Base-by-base conservation (phyloP, 2,113 vertebrate genomes). In the Erythrolamprus reginae region DNA sequence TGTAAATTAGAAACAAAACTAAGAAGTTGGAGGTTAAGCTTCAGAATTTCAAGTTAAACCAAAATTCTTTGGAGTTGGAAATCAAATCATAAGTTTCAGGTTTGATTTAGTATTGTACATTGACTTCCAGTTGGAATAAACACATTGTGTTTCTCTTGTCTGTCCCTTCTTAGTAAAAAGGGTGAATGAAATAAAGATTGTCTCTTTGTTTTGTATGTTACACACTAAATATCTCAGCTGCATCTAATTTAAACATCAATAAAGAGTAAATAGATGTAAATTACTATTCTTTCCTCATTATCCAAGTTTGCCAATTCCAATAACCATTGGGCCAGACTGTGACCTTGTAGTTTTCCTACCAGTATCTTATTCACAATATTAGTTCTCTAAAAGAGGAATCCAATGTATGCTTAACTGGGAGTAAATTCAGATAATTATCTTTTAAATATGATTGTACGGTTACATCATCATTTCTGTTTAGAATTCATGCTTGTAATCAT, bases 171-270 rank as follows among this genome's bases (percentile, higher is more conserved):
- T 90, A 92, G 90, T 53, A 93, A 87, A 82, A 48, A 86, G 90
- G 94, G 90, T 94, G 92, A 93, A 93, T 94, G 92, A 93, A 93
- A 94, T 94, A 95, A 95, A 96, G 95, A 93, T 91, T 92, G 87
- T 52, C 90, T 93, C 87, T 85, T 95, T 96, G 88, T 93, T 86
- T 95, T 95, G 92, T 88, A 86, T 94, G 93, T 92, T 94, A 42
- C 89, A 91, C 61, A 90, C 91, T 91, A 92, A 93, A 83, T 91
- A 87, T 91, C 88, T 93, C 90, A 93, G 91, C 90, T 94, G n/a
- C 82, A 93, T 87, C 92, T 93, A 95, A 96, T 96, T 95, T 95
- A 95, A 95, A 96, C 94, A 95, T 95, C 95, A 95, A 95, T 96
- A 94, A 94, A 89, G 91, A 95, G 88, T 94, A 96, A 96, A 96